These are phyloP conservation scores for Jaculus jaculus DNA, from an alignment of 2,113 vertebrate genomes.

Conservation along the genomic window DNA sequence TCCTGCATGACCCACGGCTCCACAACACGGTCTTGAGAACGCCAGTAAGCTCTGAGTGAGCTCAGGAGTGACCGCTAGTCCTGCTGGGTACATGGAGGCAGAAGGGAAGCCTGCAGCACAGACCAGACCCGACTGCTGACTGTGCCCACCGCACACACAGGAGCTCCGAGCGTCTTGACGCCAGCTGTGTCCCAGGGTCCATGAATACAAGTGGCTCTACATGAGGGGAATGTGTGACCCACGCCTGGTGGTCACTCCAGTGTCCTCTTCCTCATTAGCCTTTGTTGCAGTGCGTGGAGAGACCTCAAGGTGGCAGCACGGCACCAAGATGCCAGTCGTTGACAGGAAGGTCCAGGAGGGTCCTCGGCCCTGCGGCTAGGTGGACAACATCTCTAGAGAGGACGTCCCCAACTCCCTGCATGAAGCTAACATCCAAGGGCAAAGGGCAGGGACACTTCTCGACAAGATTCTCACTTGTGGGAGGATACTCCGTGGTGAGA, in stretches of 20 bases:
- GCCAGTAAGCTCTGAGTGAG: background rate
- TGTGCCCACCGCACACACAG: background rate
- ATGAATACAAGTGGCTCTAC: background rate
- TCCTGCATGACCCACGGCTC: fast-evolving
- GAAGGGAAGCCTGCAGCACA: too few relatives aligned
- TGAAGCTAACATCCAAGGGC: too few relatives aligned
- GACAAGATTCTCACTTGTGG: background rate
- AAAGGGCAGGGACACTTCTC: background rate
- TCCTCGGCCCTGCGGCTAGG: background rate
- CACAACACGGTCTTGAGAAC: background rate
- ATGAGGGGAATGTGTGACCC: background rate
- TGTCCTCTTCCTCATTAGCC: fast-evolving
- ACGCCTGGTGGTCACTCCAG: fast-evolving
- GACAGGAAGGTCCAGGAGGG: too few relatives aligned
- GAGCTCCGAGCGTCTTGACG: background rate
- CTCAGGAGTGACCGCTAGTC: too few relatives aligned
- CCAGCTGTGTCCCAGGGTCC: too few relatives aligned
- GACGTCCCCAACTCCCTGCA: too few relatives aligned
- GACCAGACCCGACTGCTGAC: background rate
- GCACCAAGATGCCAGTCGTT: background rate
- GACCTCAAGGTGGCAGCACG: slow-evolving; percentile 48
- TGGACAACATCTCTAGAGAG: background rate
- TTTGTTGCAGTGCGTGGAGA: background rate
- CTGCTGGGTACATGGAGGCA: fast-evolving
- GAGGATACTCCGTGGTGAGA: background rate